Evolutionary conservation across 1,140 invertebrate species (phyloP), one percentile per base, ranked within the genome.

Genomic region (Heterodera carotae): DNA sequence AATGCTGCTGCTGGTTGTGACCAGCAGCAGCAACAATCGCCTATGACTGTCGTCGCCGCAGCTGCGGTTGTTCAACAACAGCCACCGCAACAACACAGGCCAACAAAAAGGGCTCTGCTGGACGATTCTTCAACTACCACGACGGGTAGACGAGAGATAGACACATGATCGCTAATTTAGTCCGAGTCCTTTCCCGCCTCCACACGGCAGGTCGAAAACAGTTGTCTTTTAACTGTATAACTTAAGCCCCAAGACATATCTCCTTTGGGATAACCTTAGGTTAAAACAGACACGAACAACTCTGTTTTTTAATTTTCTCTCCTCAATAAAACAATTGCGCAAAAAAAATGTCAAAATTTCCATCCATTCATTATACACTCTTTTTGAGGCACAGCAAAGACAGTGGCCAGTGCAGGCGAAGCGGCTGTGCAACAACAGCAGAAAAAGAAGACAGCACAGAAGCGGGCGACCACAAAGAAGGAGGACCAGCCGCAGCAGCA

Each of bases 401-500:
- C 6, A 59, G n/a, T n/a, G n/a, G 66, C n/a, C 76, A 70, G 7
- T 82, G 53, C 29, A n/a, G 53, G 74, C 56, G 82, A 53, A 33
- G 73, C 18, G 18, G n/a, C 56, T 18, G 8, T 31, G 39, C 53
- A 29, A 62, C 60, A 33, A 53, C 31, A 31, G 8, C 74, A 78
- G 27, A 39, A n/a, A n/a, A n/a, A n/a, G n/a, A n/a, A 34, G 56
- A 83, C 31, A 27, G 27, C 33, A 70, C 72, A 64, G n/a, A 76
- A 31, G 66, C 43, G 27, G 53, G 31, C 29, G 80, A 39, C 70
- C n/a, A n/a, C n/a, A n/a, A n/a, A n/a, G 48, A 62, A 62, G 82
- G 33, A 75, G 82, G 62, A 66, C 80, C 83, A n/a, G 85, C 80
- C 18, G 8, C 60, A 31, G 60, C 60, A 31, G n/a, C 60, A 62